phyloP scores from a whole-genome alignment of 2,888 invertebrate species.

The Zootermopsis nevadensis region DNA sequence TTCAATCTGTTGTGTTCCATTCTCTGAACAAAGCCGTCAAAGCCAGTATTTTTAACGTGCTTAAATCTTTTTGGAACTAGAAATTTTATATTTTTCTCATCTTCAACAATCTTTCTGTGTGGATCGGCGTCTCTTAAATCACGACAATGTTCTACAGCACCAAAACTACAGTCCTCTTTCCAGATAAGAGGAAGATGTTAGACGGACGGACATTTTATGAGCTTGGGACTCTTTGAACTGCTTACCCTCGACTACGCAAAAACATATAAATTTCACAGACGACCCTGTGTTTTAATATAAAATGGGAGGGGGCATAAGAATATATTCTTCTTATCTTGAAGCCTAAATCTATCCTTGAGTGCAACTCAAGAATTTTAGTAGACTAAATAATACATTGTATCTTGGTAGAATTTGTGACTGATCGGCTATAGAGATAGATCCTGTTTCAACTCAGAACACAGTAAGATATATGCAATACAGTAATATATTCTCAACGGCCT shows the following conservation, averaged over 20 bases:
- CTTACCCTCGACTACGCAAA: background rate
- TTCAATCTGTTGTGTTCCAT: too few species aligned
- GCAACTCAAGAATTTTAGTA: background rate
- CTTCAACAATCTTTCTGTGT: background rate
- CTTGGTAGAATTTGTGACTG: background rate
- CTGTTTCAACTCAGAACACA: too few species aligned
- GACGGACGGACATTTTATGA: background rate
- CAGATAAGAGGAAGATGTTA: background rate
- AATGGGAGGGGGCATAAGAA: background rate
- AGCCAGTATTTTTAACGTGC: background rate
- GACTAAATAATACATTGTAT: background rate
- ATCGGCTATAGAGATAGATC: too few species aligned
- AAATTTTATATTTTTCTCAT: background rate
- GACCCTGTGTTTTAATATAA: background rate
- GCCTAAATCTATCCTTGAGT: background rate
- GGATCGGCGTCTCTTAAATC: background rate
- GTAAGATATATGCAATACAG: too few species aligned
- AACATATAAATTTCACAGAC: conserved; percentile 4
- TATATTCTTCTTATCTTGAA: background rate
- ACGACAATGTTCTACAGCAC: background rate
- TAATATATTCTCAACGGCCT: too few species aligned
- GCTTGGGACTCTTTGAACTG: background rate
- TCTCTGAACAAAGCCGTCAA: background rate
- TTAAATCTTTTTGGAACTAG: background rate
- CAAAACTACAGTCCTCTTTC: background rate